Percentiles rank a stretch among this genome's conserved stretches.
Evolutionary conservation across 1,140 invertebrate genomes (phyloP).

Genomic region (Cecropterus lyciades): DNA sequence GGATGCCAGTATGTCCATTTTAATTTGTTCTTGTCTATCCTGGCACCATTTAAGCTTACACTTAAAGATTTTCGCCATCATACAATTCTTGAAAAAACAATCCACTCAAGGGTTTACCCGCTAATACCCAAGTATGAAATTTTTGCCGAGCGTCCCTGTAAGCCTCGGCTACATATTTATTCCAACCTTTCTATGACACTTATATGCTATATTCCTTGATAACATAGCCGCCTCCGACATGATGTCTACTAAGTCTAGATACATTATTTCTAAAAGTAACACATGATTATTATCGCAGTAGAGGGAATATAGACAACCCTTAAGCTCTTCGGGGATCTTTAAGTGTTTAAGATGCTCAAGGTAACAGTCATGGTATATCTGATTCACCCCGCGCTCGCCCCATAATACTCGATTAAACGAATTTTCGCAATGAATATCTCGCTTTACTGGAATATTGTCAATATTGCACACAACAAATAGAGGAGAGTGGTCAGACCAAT

Average conservation of each 20-base stretch:
- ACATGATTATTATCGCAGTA: not conserved
- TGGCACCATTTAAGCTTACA: conserved; percentile 27
- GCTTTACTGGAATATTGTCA: not conserved
- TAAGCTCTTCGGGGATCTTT: not conserved
- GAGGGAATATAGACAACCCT: not conserved
- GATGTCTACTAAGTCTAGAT: not conserved
- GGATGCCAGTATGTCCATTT: conserved; percentile 33
- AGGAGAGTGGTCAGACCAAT: too few relatives aligned
- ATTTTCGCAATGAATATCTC: not conserved
- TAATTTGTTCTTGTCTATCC: conserved; percentile 30
- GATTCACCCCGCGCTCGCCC: not conserved
- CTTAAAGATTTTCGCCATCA: too few relatives aligned
- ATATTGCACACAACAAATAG: conserved; percentile 38
- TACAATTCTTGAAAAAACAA: conserved; percentile 12
- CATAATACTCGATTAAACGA: not conserved
- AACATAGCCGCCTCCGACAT: not conserved
- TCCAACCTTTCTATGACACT: conserved; percentile 12
- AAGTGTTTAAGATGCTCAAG: not conserved
- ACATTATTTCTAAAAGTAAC: not conserved
- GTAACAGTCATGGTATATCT: not conserved
- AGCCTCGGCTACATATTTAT: conserved; percentile 14
- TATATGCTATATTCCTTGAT: not conserved
- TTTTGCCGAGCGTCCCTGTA: conserved; percentile 4
- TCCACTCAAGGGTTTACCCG: not conserved
- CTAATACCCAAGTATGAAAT: conserved; percentile 2